Percentiles rank a stretch among this genome's conserved stretches.
These are phyloP conservation scores for Agrotis puta DNA, from an alignment of 2,888 invertebrate species.

Conservation along the genomic window DNA sequence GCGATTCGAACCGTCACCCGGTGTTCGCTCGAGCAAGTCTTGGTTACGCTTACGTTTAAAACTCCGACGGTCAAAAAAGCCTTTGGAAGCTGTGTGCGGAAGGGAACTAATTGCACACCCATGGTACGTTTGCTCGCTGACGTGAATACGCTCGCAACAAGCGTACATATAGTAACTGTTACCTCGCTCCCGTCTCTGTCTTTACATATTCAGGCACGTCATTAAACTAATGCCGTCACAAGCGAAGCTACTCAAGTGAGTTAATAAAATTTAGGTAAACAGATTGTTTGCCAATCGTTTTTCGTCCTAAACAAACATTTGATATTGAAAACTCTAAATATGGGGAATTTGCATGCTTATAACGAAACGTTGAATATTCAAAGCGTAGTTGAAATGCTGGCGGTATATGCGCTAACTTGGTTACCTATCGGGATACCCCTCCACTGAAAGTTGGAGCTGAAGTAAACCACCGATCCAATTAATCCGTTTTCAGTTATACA, in stretches of 20 bases:
- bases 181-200: slow-evolving; percentile 48
- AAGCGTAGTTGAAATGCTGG: slow-evolving; percentile 63
- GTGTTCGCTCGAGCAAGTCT: slow-evolving; percentile 70
- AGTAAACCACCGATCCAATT: slow-evolving; percentile 68
- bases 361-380: slow-evolving; percentile 73
- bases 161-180: slow-evolving; percentile 58
- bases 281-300: slow-evolving; percentile 30
- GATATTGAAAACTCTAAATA: slow-evolving; percentile 40
- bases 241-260: slow-evolving; percentile 24
- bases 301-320: slow-evolving; percentile 55
- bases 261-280: slow-evolving; percentile 38
- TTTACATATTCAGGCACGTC: slow-evolving; percentile 48
- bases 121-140: slow-evolving; percentile 80
- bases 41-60: slow-evolving; percentile 71
- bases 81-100: slow-evolving; percentile 75
- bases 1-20: slow-evolving; percentile 62
- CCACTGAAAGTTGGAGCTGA: slow-evolving; percentile 64
- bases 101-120: slow-evolving; percentile 85
- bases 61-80: slow-evolving; percentile 73
- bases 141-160: slow-evolving; percentile 78
- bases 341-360: slow-evolving; percentile 55
- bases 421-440: slow-evolving; percentile 73
- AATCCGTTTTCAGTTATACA: slow-evolving; percentile 64
- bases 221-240: slow-evolving; percentile 46
- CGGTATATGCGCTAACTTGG: slow-evolving; percentile 67